Percentiles rank a stretch among this genome's conserved stretches.
Conservation (phyloP, 2,113 vertebrate species). For the Hymenochirus boettgeri region DNA sequence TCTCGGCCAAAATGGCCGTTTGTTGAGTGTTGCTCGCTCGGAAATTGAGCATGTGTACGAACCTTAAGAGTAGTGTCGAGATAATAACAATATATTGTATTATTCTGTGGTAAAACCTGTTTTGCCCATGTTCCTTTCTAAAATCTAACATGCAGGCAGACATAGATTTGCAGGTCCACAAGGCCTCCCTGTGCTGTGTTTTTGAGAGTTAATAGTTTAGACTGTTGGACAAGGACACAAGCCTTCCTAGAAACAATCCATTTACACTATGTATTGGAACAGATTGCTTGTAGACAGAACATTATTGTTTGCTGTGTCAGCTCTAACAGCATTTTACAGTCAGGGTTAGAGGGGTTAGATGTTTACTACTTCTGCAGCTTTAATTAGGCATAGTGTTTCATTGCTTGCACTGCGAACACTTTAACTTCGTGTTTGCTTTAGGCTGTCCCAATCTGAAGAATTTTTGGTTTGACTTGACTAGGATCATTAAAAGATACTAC, state of each 20-base stretch:
- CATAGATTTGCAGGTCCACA: too few species aligned
- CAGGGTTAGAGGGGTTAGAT: slow-evolving; percentile 18
- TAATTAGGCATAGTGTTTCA: slow-evolving; percentile 14
- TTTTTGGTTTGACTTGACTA: slow-evolving; percentile 22
- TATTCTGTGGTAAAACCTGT: too few species aligned
- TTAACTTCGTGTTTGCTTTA: slow-evolving; percentile 33
- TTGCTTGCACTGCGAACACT: slow-evolving; percentile 24
- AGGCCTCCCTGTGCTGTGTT: not conserved
- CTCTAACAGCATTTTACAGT: slow-evolving; percentile 25
- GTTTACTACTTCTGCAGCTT: slow-evolving; percentile 29
- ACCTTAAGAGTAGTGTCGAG: too few species aligned
- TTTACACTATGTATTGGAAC: not conserved
- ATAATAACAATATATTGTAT: too few species aligned
- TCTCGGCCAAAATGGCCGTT: too few species aligned
- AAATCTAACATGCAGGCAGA: too few species aligned
- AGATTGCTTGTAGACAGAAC: slow-evolving; percentile 23
- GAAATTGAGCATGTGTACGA: too few species aligned
- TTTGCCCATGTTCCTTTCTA: too few species aligned
- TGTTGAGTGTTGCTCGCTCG: too few species aligned
- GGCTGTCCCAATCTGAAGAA: slow-evolving; percentile 32
- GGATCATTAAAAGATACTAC: slow-evolving; percentile 26
- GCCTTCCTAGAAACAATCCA: slow-evolving; percentile 7
- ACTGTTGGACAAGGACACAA: not conserved
- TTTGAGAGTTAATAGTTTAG: not conserved
- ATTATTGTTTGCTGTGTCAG: slow-evolving; percentile 26